Base-by-base conservation (phyloP, 2,113 vertebrate species). In the Oxygymnocypris stewartii region DNA sequence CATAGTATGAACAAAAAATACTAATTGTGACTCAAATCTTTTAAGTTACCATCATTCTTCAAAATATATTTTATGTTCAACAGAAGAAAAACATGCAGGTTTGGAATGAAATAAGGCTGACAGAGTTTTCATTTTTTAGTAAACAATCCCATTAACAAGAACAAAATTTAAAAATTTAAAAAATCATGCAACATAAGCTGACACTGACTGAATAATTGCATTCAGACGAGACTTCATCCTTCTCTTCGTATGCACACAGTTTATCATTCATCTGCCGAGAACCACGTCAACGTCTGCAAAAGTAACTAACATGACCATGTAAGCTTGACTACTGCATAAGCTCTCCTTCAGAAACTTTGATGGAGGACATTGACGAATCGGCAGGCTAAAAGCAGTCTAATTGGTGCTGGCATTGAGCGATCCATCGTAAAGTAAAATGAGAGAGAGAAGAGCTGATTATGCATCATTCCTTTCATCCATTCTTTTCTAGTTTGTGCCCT, bases 381-480 rank as follows among this genome's bases (percentile, higher is more conserved):
- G 37, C 20, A 75, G 23, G 4, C 40, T 44, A 42, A 77, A 51
- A 77, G 25, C 40, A 44, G 71, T 12, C 18, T 4, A 75, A 75
- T 13, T n/a, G 23, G 25, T 78, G 25, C 47, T 31, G 76, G 76
- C 76, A 51, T 78, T 78, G 28, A 54, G 49, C 16, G 14, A 51
- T 49, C 74, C n/a, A 47, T 25, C 51, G 42, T 42, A 31, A 61
- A 80, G 54, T 59, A 14, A 80, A 20, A 54, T 10, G 28, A 51
- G 25, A 47, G n/a, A 18, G 18, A 11, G 1, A 23, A 44, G 20
- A 44, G 47, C 51, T 18, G 5, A 84, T 79, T 80, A 79, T 59
- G 16, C 61, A 31, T 25, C 51, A 47, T 42, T 67, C 28, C 61
- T n/a, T 59, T n/a, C 71, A 78, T 82, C 85, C 25, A 69, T 59